These are phyloP conservation scores for Vimba vimba DNA, from an alignment of 2,113 vertebrate genomes.

Conservation along the genomic window DNA sequence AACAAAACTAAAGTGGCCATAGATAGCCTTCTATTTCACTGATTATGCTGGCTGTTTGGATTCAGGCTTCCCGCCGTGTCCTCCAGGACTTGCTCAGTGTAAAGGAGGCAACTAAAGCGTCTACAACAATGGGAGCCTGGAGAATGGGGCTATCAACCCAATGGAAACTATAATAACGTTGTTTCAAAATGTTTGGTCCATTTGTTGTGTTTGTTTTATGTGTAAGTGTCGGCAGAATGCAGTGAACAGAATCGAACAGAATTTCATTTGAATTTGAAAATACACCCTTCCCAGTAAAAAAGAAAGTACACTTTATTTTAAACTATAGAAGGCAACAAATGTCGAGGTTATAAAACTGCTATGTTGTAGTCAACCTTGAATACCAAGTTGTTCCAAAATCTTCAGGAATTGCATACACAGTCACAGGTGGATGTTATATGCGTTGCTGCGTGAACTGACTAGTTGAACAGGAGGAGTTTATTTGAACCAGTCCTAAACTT, in stretches of 20 bases:
- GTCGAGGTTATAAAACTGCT: background rate
- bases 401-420: background rate
- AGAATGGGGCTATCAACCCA: slow-evolving; percentile 53
- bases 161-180: slow-evolving; percentile 56
- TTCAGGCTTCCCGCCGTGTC: slow-evolving; percentile 66
- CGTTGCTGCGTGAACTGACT: background rate
- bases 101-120: slow-evolving; percentile 64
- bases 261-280: background rate
- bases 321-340: background rate
- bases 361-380: background rate
- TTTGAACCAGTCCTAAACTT: background rate
- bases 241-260: slow-evolving; percentile 14
- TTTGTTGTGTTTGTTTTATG: slow-evolving; percentile 54
- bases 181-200: slow-evolving; percentile 53
- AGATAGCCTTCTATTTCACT: slow-evolving; percentile 67
- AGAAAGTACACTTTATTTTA: background rate
- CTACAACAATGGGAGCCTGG: slow-evolving; percentile 49
- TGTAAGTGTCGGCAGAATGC: slow-evolving; percentile 3
- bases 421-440: background rate
- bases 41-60: slow-evolving; percentile 79
- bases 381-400: background rate
- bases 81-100: slow-evolving; percentile 62
- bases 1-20: slow-evolving; percentile 68
- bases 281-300: background rate
- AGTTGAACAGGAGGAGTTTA: background rate